Percentiles rank a stretch among this genome's conserved stretches.
These are phyloP conservation scores for Drosophila asahinai DNA, from an alignment of 1,140 invertebrate genomes.

Conservation along the genomic window DNA sequence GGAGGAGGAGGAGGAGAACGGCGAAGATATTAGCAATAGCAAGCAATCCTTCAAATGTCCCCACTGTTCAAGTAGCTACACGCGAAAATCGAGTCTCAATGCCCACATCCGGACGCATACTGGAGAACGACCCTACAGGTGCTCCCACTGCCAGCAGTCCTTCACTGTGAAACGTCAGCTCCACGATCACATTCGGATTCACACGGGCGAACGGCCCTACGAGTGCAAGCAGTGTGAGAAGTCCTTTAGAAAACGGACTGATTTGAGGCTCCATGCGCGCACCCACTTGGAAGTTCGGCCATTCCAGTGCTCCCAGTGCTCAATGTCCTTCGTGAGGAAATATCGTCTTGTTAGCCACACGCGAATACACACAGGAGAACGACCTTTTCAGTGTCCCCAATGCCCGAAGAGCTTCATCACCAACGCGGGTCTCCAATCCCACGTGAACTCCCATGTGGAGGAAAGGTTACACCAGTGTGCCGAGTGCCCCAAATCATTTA, in stretches of 20 bases:
- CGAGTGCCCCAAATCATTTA: constrained; percentile 1
- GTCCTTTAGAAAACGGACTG: not conserved
- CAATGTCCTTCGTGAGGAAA: not conserved
- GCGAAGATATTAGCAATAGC: not conserved
- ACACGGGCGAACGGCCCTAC: not conserved
- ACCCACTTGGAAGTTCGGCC: constrained; percentile 1
- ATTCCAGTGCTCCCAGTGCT: not conserved
- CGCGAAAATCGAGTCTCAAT: not conserved
- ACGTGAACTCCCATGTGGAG: not conserved
- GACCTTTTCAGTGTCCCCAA: not conserved
- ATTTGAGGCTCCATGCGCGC: not conserved
- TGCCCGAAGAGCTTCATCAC: not conserved
- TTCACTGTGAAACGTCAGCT: not conserved
- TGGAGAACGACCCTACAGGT: not conserved
- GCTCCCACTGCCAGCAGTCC: not conserved
- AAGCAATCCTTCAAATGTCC: not conserved
- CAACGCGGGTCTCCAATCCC: not conserved
- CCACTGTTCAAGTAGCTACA: not conserved
- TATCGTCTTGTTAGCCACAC: not conserved
- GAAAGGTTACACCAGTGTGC: not conserved
- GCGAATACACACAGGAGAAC: not conserved
- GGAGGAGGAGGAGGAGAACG: not conserved
- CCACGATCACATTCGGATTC: not conserved
- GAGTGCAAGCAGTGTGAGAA: not conserved
- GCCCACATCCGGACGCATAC: not conserved